A percentile compares a stretch with the other conserved stretches of the same genome.
phyloP scores from a whole-genome alignment of 2,797 vertebrate genomes.

The Lindbergichthys nudifrons region DNA sequence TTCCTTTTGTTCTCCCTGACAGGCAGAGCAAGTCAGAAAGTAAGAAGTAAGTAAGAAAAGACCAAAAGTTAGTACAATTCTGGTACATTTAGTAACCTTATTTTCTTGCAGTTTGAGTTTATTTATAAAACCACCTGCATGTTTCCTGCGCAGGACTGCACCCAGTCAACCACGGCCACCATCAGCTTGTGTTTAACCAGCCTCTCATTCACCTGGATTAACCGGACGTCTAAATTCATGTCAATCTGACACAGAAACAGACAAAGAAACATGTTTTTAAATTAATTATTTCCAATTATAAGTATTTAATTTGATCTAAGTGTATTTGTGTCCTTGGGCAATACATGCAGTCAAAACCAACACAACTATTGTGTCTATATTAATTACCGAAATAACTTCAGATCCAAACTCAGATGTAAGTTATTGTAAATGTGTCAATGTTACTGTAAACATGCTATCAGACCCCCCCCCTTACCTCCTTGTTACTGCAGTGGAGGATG shows the following conservation, averaged over 20 bases:
- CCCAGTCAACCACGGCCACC: constrained; percentile 82
- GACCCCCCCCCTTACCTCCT: constrained; percentile 64
- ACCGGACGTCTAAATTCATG: constrained; percentile 82
- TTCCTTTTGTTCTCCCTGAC: background rate
- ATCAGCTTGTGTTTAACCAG: constrained; percentile 80
- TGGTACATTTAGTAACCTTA: background rate
- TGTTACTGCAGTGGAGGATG: constrained; percentile 79
- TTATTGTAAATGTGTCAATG: background rate
- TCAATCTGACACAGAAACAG: constrained; percentile 77
- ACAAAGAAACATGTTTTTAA: constrained; percentile 12
- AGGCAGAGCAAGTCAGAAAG: background rate
- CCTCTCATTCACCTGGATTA: constrained; percentile 85
- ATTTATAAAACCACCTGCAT: constrained; percentile 74
- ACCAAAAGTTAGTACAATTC: background rate
- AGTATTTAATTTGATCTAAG: background rate
- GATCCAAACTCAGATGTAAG: background rate
- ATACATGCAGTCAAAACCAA: too few species aligned
- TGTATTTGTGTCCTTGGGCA: too few species aligned
- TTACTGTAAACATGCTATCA: background rate
- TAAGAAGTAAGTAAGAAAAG: background rate
- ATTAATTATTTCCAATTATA: background rate
- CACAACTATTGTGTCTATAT: too few species aligned
- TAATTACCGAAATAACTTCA: background rate
- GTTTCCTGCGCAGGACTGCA: constrained; percentile 79
- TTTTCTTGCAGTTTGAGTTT: background rate